Base-by-base conservation (phyloP, 2,888 invertebrate species). In the Troglohyphantes excavatus region DNA sequence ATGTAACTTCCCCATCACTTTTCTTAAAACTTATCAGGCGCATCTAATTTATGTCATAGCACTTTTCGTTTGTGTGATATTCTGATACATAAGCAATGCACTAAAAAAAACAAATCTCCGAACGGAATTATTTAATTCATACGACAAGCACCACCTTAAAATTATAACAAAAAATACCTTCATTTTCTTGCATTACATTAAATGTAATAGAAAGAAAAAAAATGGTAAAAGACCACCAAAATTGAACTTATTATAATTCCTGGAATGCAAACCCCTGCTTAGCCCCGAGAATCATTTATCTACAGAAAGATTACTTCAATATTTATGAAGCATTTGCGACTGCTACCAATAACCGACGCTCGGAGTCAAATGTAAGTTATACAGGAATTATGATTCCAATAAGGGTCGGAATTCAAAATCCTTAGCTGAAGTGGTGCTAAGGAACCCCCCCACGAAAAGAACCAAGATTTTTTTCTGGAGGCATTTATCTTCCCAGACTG, bases 401-500 rank as follows among this genome's bases (percentile, higher is more conserved):
- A 81, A 67, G 27, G 21, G 53, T 27, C 59, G 75, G 33, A 27
- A 67, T 67, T 27, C 67, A 29, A 67, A 81, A 81, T 53, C 68
- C 67, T 68, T 53, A 27, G 19, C 53, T 78, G 39, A 63, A 78
- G 78, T 46, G 65, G 43, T 13, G 46, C 39, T 78, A 61, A 76
- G 75, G 53, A 27, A 29, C 21, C 59, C 59, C 59, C 19, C 46
- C 2, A 23, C 29, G 23, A 29, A 63, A 63, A 29, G 43, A 21
- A 63, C 17, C 79, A 21, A 11, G 53, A 13, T 81, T 75, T 75
- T 75, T 27, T 19, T 27, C 9, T 75, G 23, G 9, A 53, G 76
- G 76, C 72, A 72, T 83, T 72, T 83, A 83, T 83, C 72, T 65
- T 83, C 83, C 39, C 17, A 21, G 23, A 65, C 61, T 63, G 17